phyloP scores from a whole-genome alignment of 2,797 vertebrate genomes.

The Pangasius sanitwongsei region DNA sequence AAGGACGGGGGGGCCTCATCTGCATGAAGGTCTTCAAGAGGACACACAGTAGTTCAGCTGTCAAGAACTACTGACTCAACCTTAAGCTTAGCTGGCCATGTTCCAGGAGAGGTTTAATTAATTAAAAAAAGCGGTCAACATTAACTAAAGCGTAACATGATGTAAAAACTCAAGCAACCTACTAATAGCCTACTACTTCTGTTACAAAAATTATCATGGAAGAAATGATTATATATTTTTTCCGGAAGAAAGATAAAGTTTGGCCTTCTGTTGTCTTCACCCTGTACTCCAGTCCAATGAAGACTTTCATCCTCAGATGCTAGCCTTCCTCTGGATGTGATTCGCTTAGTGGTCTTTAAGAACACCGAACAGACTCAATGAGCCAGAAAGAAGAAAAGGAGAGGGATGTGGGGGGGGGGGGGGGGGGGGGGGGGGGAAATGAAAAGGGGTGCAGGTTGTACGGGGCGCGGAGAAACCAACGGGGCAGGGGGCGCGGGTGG shows the following conservation, averaged over 20 bases:
- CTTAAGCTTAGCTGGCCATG: not conserved
- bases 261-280: constrained; percentile 57
- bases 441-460: too few relatives aligned
- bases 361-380: constrained; percentile 82
- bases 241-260: constrained; percentile 51
- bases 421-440: constrained; percentile 68
- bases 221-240: not conserved
- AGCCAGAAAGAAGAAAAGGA: constrained; percentile 80
- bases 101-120: not conserved
- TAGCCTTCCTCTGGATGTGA: constrained; percentile 72
- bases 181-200: not conserved
- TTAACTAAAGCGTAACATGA: not conserved
- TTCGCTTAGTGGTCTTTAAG: constrained; percentile 73
- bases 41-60: not conserved
- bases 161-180: not conserved
- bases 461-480: too few relatives aligned
- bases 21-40: not conserved
- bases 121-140: not conserved
- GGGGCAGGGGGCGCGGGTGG: too few relatives aligned
- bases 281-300: constrained; percentile 58
- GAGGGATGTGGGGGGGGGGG: constrained; percentile 66
- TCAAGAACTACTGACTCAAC: not conserved
- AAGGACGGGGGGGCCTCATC: not conserved
- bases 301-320: constrained; percentile 64
- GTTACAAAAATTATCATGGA: not conserved